Conservation (phyloP, 2,797 vertebrate species). For the Fringilla coelebs region DNA sequence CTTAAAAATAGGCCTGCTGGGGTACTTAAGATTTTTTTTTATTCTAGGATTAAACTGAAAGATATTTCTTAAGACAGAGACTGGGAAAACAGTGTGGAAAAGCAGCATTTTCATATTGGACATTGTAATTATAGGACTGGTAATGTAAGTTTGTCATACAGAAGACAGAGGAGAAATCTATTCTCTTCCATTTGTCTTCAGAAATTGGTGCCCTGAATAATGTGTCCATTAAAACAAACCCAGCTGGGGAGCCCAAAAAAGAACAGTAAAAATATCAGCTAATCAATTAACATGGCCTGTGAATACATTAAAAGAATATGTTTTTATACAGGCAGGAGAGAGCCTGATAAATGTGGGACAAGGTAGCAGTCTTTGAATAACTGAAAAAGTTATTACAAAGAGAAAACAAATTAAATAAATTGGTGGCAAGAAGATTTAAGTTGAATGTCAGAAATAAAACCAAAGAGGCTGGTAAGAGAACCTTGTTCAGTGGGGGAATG, state of each 20-base stretch:
- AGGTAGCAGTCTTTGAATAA: background rate
- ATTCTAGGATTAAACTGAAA: background rate
- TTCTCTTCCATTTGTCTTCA: background rate
- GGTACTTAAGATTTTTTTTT: background rate
- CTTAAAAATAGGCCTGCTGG: background rate
- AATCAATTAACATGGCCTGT: background rate
- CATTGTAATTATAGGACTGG: background rate
- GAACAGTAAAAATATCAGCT: background rate
- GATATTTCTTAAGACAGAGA: background rate
- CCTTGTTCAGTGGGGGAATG: background rate
- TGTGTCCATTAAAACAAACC: background rate
- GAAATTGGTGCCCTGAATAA: background rate
- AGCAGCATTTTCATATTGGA: background rate
- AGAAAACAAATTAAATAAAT: background rate
- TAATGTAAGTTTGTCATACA: background rate
- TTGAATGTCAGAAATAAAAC: background rate
- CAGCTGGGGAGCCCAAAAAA: background rate
- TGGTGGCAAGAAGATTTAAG: background rate
- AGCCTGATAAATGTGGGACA: background rate
- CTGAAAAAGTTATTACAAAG: background rate
- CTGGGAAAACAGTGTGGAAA: background rate
- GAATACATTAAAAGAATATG: background rate
- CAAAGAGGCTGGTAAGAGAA: background rate
- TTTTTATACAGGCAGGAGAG: background rate
- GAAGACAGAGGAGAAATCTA: background rate